Evolutionary conservation across 2,797 vertebrate species (phyloP).

Genomic region (Podarcis lilfordi): DNA sequence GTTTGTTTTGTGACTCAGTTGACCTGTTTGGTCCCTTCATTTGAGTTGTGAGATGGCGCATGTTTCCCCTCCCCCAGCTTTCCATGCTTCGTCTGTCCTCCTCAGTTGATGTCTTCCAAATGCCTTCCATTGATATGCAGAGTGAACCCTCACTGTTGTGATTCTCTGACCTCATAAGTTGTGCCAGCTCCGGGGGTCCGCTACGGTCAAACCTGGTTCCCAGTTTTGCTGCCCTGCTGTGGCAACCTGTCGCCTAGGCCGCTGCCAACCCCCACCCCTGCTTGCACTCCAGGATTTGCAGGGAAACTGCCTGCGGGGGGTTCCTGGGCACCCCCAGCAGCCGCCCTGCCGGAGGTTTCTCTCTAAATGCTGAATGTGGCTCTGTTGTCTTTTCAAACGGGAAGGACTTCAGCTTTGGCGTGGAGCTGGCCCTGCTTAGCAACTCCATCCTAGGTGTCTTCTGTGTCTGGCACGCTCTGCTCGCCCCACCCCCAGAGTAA

Average conservation of each 20-base stretch:
- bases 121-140: constrained; percentile 72
- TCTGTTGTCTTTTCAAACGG: constrained; percentile 52
- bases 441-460: constrained; percentile 75
- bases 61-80: constrained; percentile 74
- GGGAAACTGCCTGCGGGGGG: constrained; percentile 25
- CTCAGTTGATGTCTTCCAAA: constrained; percentile 69
- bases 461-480: constrained; percentile 69
- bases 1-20: constrained; percentile 77
- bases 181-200: constrained; percentile 71
- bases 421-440: constrained; percentile 82
- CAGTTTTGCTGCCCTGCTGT: constrained; percentile 59
- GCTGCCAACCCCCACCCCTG: not conserved
- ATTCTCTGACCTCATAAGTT: constrained; percentile 60
- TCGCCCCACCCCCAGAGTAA: constrained; percentile 3
- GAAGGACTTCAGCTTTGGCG: constrained; percentile 71
- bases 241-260: constrained; percentile 40
- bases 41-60: constrained; percentile 81
- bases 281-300: constrained; percentile 54
- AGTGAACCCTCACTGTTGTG: constrained; percentile 65
- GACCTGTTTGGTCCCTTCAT: constrained; percentile 76
- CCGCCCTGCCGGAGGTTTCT: constrained; percentile 59
- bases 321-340: constrained; percentile 40
- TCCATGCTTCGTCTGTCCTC: constrained; percentile 68
- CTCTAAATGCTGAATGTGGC: constrained; percentile 69
- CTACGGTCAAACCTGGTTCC: constrained; percentile 69